Conservation (phyloP, 2,113 vertebrate species). For the Nothocercus nigrocapillus region DNA sequence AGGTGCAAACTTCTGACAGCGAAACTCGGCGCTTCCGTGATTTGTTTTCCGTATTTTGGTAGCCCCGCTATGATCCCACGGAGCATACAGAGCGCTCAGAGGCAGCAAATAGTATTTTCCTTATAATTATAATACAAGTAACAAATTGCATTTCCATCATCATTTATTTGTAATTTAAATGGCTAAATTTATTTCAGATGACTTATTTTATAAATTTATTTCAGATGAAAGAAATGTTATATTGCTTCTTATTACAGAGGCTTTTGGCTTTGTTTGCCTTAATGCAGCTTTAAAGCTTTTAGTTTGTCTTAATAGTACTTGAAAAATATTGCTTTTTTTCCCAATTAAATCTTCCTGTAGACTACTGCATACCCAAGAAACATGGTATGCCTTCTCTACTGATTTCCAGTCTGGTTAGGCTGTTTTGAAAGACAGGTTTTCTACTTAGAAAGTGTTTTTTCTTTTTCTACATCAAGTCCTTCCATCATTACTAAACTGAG, state of each 20-base stretch:
- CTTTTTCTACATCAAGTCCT: background rate
- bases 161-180: background rate
- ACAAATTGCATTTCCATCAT: background rate
- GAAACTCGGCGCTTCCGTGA: background rate
- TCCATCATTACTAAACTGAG: background rate
- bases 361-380: background rate
- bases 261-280: background rate
- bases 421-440: background rate
- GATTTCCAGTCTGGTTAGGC: background rate
- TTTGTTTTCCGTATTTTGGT: background rate
- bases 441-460: background rate
- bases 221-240: background rate
- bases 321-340: background rate
- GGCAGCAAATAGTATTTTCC: background rate
- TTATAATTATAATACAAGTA: background rate
- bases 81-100: background rate
- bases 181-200: background rate
- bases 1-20: background rate
- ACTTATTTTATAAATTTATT: background rate
- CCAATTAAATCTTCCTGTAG: background rate
- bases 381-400: background rate
- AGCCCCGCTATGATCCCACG: background rate
- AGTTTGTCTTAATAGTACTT: background rate
- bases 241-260: background rate
- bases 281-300: background rate